Conservation (phyloP, 2,113 vertebrate species). For the Rhea americana region DNA sequence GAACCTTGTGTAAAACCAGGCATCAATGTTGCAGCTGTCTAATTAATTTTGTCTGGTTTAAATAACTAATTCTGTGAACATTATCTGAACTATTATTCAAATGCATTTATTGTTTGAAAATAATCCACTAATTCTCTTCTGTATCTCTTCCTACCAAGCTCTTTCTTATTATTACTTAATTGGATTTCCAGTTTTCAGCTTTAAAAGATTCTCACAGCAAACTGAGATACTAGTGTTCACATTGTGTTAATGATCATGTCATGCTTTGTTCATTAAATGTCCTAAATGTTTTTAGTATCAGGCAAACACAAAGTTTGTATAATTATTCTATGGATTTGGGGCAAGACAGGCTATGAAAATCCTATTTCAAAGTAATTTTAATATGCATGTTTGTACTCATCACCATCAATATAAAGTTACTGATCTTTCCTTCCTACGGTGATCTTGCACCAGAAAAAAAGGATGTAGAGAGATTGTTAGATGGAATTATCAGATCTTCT, state of each 20-base stretch:
- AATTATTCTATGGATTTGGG: not conserved
- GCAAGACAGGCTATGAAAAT: not conserved
- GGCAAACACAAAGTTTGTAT: not conserved
- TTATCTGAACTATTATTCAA: not conserved
- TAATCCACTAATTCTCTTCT: not conserved
- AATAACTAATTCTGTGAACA: conserved; percentile 33
- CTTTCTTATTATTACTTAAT: not conserved
- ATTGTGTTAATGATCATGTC: not conserved
- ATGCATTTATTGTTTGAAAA: not conserved
- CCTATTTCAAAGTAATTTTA: not conserved
- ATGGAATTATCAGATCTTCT: not conserved
- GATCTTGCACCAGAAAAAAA: not conserved
- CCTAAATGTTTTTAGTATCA: not conserved
- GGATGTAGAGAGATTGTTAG: not conserved
- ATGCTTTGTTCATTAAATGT: not conserved
- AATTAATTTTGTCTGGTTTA: conserved; percentile 38
- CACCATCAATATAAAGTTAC: not conserved
- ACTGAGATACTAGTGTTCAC: not conserved
- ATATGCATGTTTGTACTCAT: not conserved
- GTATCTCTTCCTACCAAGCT: not conserved
- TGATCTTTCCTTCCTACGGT: not conserved
- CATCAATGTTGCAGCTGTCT: not conserved
- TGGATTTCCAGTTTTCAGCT: conserved; percentile 34
- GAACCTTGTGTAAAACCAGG: conserved; percentile 2
- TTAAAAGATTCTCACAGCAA: not conserved